Evolutionary conservation across 2,888 invertebrate species (phyloP).

Genomic region (Drosophila mettleri): DNA sequence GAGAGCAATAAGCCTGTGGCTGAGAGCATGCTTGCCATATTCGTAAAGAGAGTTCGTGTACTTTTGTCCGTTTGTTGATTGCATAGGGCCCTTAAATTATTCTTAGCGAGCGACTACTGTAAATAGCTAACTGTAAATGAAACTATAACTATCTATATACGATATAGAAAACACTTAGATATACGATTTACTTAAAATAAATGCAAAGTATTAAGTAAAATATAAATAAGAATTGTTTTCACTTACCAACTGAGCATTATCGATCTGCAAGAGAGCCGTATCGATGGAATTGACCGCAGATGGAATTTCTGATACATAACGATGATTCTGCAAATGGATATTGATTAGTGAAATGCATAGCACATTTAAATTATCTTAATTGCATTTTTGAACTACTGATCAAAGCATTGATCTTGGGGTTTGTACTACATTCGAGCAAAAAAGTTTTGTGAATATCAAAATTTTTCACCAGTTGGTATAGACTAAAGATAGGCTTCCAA

Average conservation of each 20-base stretch:
- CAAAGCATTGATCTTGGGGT: too few relatives aligned
- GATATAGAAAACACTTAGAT: conserved; percentile 44
- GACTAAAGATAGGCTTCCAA: too few relatives aligned
- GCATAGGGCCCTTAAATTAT: conserved; percentile 59
- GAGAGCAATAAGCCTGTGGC: conserved; percentile 24
- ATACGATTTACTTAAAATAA: conserved; percentile 50
- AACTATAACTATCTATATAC: conserved; percentile 43
- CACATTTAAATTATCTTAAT: background rate
- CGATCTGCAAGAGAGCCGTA: conserved; percentile 31
- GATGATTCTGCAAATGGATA: conserved; percentile 45
- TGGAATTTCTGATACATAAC: conserved; percentile 40
- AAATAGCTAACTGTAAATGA: conserved; percentile 69
- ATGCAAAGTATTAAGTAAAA: conserved; percentile 64
- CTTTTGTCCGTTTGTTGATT: conserved; percentile 35
- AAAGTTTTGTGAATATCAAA: too few relatives aligned
- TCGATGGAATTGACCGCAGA: conserved; percentile 35
- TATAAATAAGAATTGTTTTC: background rate
- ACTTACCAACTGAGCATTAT: conserved; percentile 54
- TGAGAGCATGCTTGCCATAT: conserved; percentile 69
- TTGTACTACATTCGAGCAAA: too few relatives aligned
- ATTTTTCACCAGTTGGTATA: too few relatives aligned
- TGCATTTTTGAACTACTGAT: background rate
- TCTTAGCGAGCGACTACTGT: conserved; percentile 72
- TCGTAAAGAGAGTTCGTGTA: conserved; percentile 65
- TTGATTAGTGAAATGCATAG: background rate